phyloP scores from a whole-genome alignment of 2,888 invertebrate species.

The Incurvaria masculella region DNA sequence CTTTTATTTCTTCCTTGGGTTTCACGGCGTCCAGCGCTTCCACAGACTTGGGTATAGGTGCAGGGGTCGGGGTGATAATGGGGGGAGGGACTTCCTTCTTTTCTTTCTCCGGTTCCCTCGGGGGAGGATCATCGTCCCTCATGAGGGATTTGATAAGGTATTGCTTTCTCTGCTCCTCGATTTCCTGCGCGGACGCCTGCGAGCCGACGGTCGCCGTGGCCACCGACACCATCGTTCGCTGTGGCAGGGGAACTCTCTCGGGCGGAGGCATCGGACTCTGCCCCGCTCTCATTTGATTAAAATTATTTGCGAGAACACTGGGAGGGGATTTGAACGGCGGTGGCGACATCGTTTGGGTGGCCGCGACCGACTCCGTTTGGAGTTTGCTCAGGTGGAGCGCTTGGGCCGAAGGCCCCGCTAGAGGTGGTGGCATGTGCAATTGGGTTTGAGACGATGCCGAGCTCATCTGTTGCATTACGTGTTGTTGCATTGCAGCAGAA shows the following conservation, averaged over 20 bases:
- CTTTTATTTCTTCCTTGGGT: neutral
- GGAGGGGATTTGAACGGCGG: constrained; percentile 27
- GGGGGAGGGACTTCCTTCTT: constrained; percentile 29
- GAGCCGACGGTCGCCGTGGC: constrained; percentile 45
- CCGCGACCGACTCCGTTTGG: neutral
- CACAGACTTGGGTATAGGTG: constrained; percentile 29
- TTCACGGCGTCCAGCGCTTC: constrained; percentile 24
- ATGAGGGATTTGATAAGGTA: constrained; percentile 89
- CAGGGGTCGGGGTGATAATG: constrained; percentile 10
- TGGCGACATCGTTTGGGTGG: neutral
- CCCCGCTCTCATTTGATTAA: neutral
- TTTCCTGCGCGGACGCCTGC: constrained; percentile 53
- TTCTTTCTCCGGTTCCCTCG: constrained; percentile 49
- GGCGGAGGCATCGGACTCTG: constrained; percentile 34
- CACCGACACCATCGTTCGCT: constrained; percentile 30
- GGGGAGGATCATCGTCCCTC: constrained; percentile 69
- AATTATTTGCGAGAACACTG: constrained; percentile 12
- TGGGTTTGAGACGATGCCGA: neutral
- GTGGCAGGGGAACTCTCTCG: constrained; percentile 26
- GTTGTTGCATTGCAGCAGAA: neutral
- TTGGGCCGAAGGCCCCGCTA: neutral
- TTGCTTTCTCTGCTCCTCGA: constrained; percentile 67
- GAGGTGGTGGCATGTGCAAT: constrained; percentile 8
- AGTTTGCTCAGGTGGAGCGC: neutral
- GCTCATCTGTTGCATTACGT: no score